Evolutionary conservation across 1,140 invertebrate genomes (phyloP), one percentile per base, ranked within the genome.

Genomic region (Ostrea denselamellosa): DNA sequence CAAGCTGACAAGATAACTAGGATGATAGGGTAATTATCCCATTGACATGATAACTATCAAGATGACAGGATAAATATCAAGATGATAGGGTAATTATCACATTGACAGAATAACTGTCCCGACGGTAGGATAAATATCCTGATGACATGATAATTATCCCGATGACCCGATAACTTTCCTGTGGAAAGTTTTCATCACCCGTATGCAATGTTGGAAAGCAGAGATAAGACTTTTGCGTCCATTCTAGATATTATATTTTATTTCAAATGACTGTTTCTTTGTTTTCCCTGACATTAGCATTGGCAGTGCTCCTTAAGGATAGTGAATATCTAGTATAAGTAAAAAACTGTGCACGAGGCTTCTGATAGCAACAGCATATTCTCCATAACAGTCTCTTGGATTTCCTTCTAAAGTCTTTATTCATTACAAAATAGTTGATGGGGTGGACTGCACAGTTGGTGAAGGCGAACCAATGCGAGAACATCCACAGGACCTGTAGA

Each of bases 381-480:
- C 28, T 77, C 4, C 22, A 22, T 2, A 83, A 51, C 34, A 87
- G 22, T 7, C 52, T 28, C n/a, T 83, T 58, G 5, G 83, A 34
- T 85, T 83, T 83, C 0, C 8, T 34, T 19, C 85, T 82, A 22
- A 89, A 89, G 12, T 86, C 86, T 84, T 68, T 56, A 65, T 89
- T 85, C 88, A 89, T 89, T 22, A 81, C 86, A 77, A 68, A 86
- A 85, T 86, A 89, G 44, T 86, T 89, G 0, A 89, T 58, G 1
- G 88, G 88, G 58, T 89, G 86, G 2, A 82, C 34, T 0, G 81
- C 88, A 34, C 58, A 54, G 28, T 89, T 89, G n/a, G 85, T 89
- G 52, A 89, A 89, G 25, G 88, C 88, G 10, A 89, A 54, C 81
- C 85, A 89, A 84, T 89, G 88, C 25, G 85, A 83, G n/a, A 77